Evolutionary conservation across 2,888 invertebrate species (phyloP), one percentile per base, ranked within the genome.

Genomic region (Aricia artaxerxes): DNA sequence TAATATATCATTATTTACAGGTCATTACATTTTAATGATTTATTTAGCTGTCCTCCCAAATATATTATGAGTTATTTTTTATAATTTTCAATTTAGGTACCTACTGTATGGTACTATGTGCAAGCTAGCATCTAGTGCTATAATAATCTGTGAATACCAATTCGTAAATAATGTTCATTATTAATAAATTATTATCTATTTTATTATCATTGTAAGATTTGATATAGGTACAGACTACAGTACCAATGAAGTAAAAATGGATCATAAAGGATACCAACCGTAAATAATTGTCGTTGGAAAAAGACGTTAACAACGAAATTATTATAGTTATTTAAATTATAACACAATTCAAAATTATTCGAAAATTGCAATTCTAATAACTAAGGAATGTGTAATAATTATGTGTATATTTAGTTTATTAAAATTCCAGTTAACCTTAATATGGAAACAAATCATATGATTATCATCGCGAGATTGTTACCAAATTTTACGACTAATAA

Each of bases 401-500:
- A 24, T 24, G 24, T 24, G 24, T 24, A 24, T 24, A 24, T 24
- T 24, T 31, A 53, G 16, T 76, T 78, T 80, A 80, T 82, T 82
- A 83, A 82, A 81, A 81, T 77, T 60, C 77, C 73, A 75, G 80
- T 80, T 82, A 81, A 82, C 81, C 24, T 76, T 53, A 57, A 57
- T 76, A 57, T 35, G 73, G 78, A 49, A 78, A 80, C 81, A 82
- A 83, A 82, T 83, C 79, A 81, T 80, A 78, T 78, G 78, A 76
- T 76, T 53, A 53, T 35, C 76, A 76, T 76, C 76, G 16, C 57
- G 40, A 24, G 40, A 40, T 73, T n/a, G 73, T 73, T 73, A 73
- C 44, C 40, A 75, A 44, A 90, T 88, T 92, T 83, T 89, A 91
- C 89, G 87, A 84, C 86, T 89, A 84, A 91, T 93, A 94, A 94